These are phyloP conservation scores for Lasaia peninsularis DNA, from an alignment of 1,140 invertebrate species.

Conservation along the genomic window DNA sequence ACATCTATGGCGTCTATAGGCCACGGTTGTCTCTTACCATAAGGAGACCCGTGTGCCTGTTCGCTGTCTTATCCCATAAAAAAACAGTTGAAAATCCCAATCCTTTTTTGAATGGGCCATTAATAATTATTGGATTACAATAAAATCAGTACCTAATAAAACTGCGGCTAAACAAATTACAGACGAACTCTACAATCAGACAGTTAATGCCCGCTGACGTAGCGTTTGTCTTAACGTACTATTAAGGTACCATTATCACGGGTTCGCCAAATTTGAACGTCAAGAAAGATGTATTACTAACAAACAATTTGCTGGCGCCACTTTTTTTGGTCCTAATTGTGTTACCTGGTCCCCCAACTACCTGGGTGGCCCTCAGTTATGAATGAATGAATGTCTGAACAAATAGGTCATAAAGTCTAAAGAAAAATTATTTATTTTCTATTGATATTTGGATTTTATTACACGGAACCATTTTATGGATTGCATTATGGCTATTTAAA, in stretches of 20 bases:
- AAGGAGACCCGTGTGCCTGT: too few species aligned
- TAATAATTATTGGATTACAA: not conserved
- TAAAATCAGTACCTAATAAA: not conserved
- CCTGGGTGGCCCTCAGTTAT: constrained; percentile 18
- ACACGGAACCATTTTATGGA: not conserved
- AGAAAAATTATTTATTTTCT: not conserved
- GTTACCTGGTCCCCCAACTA: constrained; percentile 15
- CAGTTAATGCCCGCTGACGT: constrained; percentile 19
- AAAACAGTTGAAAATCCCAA: too few species aligned
- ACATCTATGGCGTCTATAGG: too few species aligned
- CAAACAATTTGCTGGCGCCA: constrained; percentile 39
- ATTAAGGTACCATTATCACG: constrained; percentile 35
- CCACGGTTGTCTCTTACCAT: too few species aligned
- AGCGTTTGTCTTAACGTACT: constrained; percentile 30
- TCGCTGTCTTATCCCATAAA: too few species aligned
- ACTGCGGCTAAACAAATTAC: constrained; percentile 20
- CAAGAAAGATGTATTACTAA: constrained; percentile 26
- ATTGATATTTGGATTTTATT: not conserved
- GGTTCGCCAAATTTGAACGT: constrained; percentile 38
- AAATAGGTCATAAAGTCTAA: constrained; percentile 1
- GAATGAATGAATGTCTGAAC: constrained; percentile 18
- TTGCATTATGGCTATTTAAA: not conserved
- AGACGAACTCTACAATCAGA: constrained; percentile 15
- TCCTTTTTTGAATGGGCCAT: too few species aligned
- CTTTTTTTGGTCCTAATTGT: constrained; percentile 16